Evolutionary conservation across 1,140 invertebrate genomes (phyloP).

Genomic region (Trinorchestia longiramus): DNA sequence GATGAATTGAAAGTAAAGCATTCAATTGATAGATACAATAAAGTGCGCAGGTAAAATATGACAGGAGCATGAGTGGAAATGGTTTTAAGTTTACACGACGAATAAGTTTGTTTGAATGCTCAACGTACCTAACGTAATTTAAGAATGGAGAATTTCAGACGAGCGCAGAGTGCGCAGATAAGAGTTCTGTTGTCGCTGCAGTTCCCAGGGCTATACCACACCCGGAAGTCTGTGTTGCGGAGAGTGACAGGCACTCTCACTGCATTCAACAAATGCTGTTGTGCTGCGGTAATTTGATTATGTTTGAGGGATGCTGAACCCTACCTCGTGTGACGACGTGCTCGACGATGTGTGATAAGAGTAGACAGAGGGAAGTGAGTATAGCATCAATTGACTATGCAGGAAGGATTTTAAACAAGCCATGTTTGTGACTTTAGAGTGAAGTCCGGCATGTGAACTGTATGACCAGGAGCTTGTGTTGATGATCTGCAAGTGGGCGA

Average conservation of each 20-base stretch:
- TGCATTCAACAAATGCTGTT: background rate
- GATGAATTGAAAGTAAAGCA: background rate
- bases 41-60: background rate
- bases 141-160: background rate
- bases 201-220: background rate
- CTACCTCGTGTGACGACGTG: background rate
- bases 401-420: background rate
- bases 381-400: background rate
- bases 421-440: background rate
- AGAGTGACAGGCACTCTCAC: background rate
- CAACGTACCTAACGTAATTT: background rate
- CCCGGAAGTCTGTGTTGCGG: background rate
- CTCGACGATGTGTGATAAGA: too few species aligned
- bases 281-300: background rate
- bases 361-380: background rate
- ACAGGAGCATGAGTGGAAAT: background rate
- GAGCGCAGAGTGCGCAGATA: background rate
- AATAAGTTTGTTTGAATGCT: background rate
- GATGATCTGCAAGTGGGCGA: background rate
- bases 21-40: background rate
- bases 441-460: background rate
- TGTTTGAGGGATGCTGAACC: background rate
- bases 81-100: background rate
- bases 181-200: background rate
- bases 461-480: background rate